These are phyloP conservation scores for Fundulus diaphanus DNA, from an alignment of 2,797 vertebrate species.

Conservation along the genomic window DNA sequence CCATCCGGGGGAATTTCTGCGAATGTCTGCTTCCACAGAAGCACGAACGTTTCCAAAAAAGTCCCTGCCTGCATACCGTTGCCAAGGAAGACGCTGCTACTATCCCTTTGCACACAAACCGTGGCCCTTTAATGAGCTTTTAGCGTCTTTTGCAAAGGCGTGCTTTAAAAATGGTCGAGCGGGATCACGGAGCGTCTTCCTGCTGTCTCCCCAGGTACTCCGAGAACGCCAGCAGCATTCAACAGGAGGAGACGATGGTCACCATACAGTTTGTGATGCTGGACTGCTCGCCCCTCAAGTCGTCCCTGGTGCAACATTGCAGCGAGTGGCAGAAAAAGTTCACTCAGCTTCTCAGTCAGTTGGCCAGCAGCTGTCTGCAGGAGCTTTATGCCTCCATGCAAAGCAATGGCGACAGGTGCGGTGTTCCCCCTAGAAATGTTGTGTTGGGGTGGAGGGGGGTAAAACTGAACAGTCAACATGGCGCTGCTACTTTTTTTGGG, in stretches of 20 bases:
- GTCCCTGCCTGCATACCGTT: too few species aligned
- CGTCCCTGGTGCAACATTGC: conserved; percentile 88
- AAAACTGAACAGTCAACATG: too few species aligned
- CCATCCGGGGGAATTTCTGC: neutral
- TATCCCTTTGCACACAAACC: too few species aligned
- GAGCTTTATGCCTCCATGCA: conserved; percentile 82
- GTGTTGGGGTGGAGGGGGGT: too few species aligned
- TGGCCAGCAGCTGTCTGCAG: conserved; percentile 79
- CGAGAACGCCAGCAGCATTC: conserved; percentile 86
- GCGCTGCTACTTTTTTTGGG: too few species aligned
- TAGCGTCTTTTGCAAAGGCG: neutral
- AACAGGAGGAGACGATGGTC: conserved; percentile 88
- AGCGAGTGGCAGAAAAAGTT: conserved; percentile 90
- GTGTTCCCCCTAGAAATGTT: too few species aligned
- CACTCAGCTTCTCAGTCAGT: conserved; percentile 85
- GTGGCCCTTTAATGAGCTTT: too few species aligned
- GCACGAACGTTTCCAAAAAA: too few species aligned
- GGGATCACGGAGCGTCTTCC: neutral
- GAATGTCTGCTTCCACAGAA: neutral
- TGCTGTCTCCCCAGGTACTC: conserved; percentile 80
- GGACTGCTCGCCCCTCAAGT: conserved; percentile 89
- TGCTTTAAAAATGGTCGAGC: conserved; percentile 1
- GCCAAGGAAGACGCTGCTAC: too few species aligned
- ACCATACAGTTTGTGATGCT: conserved; percentile 86
- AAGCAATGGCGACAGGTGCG: conserved; percentile 80